Evolutionary conservation across 2,113 vertebrate genomes (phyloP).

Genomic region (Aleadryas rufinucha): DNA sequence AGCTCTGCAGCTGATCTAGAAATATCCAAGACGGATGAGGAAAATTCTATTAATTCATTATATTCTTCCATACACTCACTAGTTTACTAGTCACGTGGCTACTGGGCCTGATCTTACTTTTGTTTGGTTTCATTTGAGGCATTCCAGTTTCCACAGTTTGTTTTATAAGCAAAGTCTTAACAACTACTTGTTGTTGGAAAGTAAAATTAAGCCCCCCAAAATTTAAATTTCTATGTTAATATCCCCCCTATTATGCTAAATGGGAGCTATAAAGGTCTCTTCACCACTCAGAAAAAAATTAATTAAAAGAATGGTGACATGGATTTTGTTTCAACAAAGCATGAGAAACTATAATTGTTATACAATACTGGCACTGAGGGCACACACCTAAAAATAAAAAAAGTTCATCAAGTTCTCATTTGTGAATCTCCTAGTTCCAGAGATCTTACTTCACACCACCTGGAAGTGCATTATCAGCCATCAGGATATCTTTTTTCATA

Average conservation of each 20-base stretch:
- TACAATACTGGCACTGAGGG: background rate
- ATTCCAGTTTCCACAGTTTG: background rate
- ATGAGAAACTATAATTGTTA: background rate
- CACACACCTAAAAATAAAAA: background rate
- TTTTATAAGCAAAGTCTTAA: background rate
- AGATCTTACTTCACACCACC: background rate
- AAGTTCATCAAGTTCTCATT: background rate
- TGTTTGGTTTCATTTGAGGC: background rate
- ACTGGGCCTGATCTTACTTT: background rate
- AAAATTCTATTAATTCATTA: background rate
- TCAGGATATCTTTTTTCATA: background rate
- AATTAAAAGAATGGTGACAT: background rate
- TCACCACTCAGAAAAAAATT: background rate
- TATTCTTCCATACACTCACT: background rate
- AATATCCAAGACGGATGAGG: background rate
- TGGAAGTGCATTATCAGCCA: background rate
- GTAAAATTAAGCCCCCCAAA: background rate
- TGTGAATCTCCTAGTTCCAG: background rate
- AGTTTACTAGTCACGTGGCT: background rate
- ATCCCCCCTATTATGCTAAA: background rate
- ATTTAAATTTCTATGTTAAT: background rate
- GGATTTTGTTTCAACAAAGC: background rate
- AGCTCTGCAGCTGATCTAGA: background rate
- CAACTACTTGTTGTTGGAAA: background rate
- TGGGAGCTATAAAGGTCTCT: background rate